Base-by-base conservation (phyloP, 2,797 vertebrate species). In the Petrocephalus sullivani region DNA sequence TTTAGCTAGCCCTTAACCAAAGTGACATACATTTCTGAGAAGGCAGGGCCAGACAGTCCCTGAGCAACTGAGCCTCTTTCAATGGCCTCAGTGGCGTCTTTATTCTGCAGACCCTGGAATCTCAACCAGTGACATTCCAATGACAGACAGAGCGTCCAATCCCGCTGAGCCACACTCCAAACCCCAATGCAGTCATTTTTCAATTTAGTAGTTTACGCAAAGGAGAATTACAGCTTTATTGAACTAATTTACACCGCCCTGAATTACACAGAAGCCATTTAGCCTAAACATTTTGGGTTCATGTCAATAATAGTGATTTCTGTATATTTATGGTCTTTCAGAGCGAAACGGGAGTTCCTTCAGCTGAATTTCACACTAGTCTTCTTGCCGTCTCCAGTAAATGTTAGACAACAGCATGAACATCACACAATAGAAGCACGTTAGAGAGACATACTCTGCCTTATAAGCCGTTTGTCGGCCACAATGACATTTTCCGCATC, bases 401-500 rank as follows among this genome's bases (percentile, higher is more conserved):
- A 54, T 53, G n/a, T 23, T 84, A 84, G 46, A 23, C 21, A 61
- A 37, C 2, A 14, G 58, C 12, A 58, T 2, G n/a, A 41, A 12
- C 37, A 51, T 33, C 2, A n/a, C 58, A 49, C 14, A 61, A 87
- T 67, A 46, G 28, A 14, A 19, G 16, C 37, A 86, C 4, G 19
- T 9, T 4, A 46, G n/a, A 19, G 19, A 1, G 4, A 97, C 98
- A 97, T 94, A 99, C 98, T 99, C 93, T 99, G 98, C 92, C 97
- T 98, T 93, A 99, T 98, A 92, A 98, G 94, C 92, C 97, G 96
- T 95, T 99, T 99, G 95, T 99, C 98, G 1, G 98, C 97, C 92
- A 99, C 98, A 4, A 99, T 96, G 87, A 99, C 97, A 0, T 99
- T 99, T 95, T 99, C 98, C 0, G 98, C 98, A 88, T 99, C 98